Evolutionary conservation across 2,888 invertebrate species (phyloP).

Genomic region (Pseudeuparius sepicola): DNA sequence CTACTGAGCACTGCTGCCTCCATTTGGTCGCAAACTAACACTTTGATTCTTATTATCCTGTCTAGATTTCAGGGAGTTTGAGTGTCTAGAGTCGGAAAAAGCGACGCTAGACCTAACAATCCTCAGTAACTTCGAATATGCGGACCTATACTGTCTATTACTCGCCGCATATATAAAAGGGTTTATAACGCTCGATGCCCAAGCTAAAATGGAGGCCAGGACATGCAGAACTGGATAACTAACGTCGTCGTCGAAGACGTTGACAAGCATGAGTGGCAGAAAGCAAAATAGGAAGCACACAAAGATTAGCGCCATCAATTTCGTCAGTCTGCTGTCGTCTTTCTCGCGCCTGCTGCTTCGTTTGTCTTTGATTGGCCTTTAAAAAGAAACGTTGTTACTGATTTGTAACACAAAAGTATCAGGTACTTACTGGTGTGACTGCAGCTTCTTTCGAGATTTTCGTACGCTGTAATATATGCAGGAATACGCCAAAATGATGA

Average conservation of each 20-base stretch:
- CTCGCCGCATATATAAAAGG: constrained; percentile 86
- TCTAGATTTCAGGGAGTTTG: constrained; percentile 26
- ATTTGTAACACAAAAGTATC: not conserved
- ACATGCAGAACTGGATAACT: constrained; percentile 68
- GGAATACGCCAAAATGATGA: constrained; percentile 75
- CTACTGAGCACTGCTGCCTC: too few species aligned
- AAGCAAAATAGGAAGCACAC: constrained; percentile 78
- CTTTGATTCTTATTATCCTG: constrained; percentile 28
- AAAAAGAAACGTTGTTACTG: not conserved
- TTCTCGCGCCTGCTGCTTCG: constrained; percentile 38
- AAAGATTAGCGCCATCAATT: constrained; percentile 81
- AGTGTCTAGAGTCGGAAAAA: constrained; percentile 31
- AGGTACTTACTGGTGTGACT: constrained; percentile 55
- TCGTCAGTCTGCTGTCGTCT: constrained; percentile 73
- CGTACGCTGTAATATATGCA: constrained; percentile 77
- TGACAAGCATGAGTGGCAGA: constrained; percentile 78
- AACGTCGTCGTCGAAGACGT: constrained; percentile 70
- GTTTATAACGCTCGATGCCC: constrained; percentile 85
- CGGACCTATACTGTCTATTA: constrained; percentile 67
- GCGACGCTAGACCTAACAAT: constrained; percentile 33
- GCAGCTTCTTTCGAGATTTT: constrained; percentile 61
- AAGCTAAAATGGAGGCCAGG: constrained; percentile 74
- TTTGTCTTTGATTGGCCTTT: constrained; percentile 29
- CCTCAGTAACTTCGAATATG: constrained; percentile 47
- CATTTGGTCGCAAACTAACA: constrained; percentile 25